Evolutionary conservation across 2,888 invertebrate genomes (phyloP), one percentile per base, ranked within the genome.

Genomic region (Orthosia gothica): DNA sequence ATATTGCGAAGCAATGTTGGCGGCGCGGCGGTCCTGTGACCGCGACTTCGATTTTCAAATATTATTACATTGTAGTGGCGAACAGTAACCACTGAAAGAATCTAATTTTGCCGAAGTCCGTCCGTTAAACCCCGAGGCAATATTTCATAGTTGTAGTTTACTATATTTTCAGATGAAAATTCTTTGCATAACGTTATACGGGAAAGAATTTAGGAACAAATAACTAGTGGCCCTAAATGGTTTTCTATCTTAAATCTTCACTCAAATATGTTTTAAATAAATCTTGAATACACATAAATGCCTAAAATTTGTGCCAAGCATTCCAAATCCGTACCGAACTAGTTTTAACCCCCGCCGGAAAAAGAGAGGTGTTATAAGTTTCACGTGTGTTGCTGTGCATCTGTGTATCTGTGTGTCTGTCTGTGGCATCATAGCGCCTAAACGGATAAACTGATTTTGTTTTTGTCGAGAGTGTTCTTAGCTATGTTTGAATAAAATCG

Each of bases 151-250:
- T 79, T 68, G 13, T 58, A 65, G 26, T 77, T 64, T 68, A n/a
- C 20, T 73, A 52, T 71, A 63, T 68, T 73, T 70, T 26, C 32
- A 66, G 45, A 84, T 79, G 62, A 84, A 75, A 79, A 79, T 83
- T 79, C 72, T 71, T 83, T 32, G 49, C 62, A 64, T 74, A 52
- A 74, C 68, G 20, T 58, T 81, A 52, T 23, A 63, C 52, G 40
- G 45, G 65, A 59, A 59, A n/a, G 64, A 72, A 77, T 67, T 58
- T 54, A 32, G 32, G 71, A 18, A 15, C 15, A 71, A 80, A 77
- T 64, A 79, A 49, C 49, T 49, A 40, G 3, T 64, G 26, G 5
- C 13, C 16, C 18, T 40, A 26, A 65, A 73, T 64, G 59, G 40
- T 76, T 79, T 47, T 13, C 26, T 26, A 23, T 57, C n/a, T 65